Conservation (phyloP, 2,113 vertebrate species). For the Camelus dromedarius region DNA sequence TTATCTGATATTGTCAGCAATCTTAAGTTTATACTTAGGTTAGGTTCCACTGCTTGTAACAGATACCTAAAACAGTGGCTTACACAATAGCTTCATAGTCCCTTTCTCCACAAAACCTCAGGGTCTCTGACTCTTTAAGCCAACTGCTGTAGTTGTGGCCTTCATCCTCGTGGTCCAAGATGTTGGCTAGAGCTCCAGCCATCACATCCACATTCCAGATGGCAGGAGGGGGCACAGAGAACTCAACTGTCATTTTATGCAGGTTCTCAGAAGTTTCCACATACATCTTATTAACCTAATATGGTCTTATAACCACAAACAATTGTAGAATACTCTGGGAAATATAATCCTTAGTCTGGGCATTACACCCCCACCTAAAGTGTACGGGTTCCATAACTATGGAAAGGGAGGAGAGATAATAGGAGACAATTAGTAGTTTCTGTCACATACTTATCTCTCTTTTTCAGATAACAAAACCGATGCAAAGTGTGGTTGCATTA, state of each 20-base stretch:
- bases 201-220: neutral
- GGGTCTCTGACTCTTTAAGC: neutral
- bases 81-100: neutral
- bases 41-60: neutral
- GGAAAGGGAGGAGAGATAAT: neutral
- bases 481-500: neutral
- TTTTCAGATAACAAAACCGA: neutral
- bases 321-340: neutral
- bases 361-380: neutral
- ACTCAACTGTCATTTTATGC: neutral
- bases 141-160: neutral
- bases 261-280: neutral
- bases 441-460: neutral
- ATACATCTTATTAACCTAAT: neutral
- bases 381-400: neutral
- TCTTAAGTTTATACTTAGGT: neutral
- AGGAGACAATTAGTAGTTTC: neutral
- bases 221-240: neutral
- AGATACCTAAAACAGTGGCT: slow-evolving; percentile 6
- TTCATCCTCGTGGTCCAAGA: neutral
- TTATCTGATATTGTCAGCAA: neutral
- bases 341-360: neutral
- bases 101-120: slow-evolving; percentile 1
- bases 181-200: neutral
- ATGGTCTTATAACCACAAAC: neutral